Evolutionary conservation across 2,797 vertebrate genomes (phyloP).

Genomic region (Anniella stebbinsi): DNA sequence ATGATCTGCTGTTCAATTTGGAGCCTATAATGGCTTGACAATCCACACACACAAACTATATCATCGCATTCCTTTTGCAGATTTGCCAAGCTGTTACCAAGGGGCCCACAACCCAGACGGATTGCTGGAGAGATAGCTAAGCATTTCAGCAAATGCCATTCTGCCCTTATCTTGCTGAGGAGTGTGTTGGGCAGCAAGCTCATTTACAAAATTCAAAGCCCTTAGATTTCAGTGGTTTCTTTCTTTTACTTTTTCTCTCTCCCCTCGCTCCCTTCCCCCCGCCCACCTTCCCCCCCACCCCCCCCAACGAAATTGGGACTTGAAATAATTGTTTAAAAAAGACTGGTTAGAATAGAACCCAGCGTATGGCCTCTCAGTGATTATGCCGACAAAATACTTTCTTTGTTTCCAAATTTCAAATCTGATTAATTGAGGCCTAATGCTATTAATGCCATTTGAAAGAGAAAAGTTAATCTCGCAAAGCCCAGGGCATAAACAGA

Average conservation of each 20-base stretch:
- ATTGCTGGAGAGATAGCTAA: constrained; percentile 85
- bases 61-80: constrained; percentile 87
- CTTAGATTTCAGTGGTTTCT: constrained; percentile 70
- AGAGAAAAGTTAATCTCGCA: constrained; percentile 75
- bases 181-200: constrained; percentile 74
- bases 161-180: constrained; percentile 82
- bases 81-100: constrained; percentile 89
- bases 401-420: constrained; percentile 78
- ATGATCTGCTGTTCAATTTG: constrained; percentile 89
- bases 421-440: constrained; percentile 75
- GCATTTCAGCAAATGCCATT: constrained; percentile 84
- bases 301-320: constrained; percentile 56
- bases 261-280: not conserved
- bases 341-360: constrained; percentile 66
- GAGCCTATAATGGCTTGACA: constrained; percentile 85
- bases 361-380: constrained; percentile 67
- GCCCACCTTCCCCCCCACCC: not conserved
- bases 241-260: constrained; percentile 53
- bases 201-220: constrained; percentile 82
- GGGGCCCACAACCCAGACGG: constrained; percentile 80
- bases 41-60: constrained; percentile 85
- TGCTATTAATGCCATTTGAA: constrained; percentile 74
- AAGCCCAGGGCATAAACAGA: constrained; percentile 66
- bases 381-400: constrained; percentile 72
- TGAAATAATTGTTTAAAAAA: constrained; percentile 74